These are phyloP conservation scores for Trigoniulus corallinus DNA, from an alignment of 1,140 invertebrate genomes.

Conservation along the genomic window DNA sequence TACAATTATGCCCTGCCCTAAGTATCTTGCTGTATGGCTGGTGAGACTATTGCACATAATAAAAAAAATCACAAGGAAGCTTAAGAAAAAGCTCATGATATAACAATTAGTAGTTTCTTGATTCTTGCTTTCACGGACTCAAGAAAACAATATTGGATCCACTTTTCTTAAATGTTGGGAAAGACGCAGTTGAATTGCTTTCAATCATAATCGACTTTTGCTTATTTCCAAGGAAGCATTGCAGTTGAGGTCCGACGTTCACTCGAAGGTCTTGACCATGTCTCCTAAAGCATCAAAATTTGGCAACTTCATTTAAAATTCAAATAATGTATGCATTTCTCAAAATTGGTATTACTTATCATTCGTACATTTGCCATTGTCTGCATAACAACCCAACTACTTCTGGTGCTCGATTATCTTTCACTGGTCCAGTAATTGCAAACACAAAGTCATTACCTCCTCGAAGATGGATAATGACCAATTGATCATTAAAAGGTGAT, in stretches of 20 bases:
- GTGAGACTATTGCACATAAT: no score
- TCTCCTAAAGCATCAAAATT: conserved; percentile 25
- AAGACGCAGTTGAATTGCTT: conserved; percentile 34
- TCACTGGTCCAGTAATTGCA: conserved; percentile 33
- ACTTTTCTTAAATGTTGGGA: conserved; percentile 41
- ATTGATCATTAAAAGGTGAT: conserved; percentile 66
- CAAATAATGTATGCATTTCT: conserved; percentile 9
- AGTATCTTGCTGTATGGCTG: no score
- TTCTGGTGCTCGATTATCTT: conserved; percentile 51
- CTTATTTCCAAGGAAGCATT: conserved; percentile 58
- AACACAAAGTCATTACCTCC: conserved; percentile 81
- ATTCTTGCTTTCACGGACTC: conserved; percentile 21
- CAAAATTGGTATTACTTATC: neutral
- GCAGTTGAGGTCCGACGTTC: conserved; percentile 40
- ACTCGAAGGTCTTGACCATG: conserved; percentile 42
- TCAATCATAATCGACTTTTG: conserved; percentile 41
- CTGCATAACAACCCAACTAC: conserved; percentile 55
- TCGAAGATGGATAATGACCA: conserved; percentile 74
- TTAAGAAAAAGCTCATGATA: no score
- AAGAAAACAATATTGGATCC: conserved; percentile 21
- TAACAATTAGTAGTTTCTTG: no score
- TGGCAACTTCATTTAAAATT: no score
- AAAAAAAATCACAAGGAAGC: no score
- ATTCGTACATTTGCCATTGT: conserved; percentile 24
- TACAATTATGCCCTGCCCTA: no score